Evolutionary conservation across 1,140 invertebrate species (phyloP).

Genomic region (Drosophila setifemur): DNA sequence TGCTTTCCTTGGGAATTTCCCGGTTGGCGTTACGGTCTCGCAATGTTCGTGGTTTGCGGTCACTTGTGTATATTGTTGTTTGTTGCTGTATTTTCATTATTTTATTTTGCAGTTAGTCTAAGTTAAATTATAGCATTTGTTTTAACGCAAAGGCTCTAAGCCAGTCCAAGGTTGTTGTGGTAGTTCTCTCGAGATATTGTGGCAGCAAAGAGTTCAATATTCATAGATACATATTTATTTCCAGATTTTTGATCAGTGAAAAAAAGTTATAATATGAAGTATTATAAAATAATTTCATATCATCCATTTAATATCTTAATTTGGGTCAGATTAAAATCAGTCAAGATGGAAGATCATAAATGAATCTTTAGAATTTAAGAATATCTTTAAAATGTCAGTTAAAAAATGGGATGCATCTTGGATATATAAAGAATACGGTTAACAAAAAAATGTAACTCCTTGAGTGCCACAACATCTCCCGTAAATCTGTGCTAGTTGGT

Average conservation of each 20-base stretch:
- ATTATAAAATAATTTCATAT: no score
- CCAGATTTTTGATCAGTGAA: no score
- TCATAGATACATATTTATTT: no score
- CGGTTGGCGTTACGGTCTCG: constrained; percentile 31
- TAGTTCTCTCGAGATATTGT: constrained; percentile 17
- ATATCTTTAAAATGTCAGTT: no score
- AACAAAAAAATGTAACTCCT: neutral
- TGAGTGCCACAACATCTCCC: constrained; percentile 7
- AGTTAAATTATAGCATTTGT: constrained; percentile 29
- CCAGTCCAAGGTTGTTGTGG: constrained; percentile 48
- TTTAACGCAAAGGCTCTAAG: constrained; percentile 23
- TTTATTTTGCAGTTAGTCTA: constrained; percentile 58
- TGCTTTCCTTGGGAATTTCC: neutral
- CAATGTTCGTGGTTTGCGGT: constrained; percentile 39
- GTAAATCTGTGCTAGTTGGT: constrained; percentile 53
- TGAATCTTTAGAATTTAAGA: no score
- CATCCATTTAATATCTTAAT: no score
- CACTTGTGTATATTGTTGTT: constrained; percentile 26
- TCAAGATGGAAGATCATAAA: no score
- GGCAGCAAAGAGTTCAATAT: neutral
- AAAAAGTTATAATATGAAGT: no score
- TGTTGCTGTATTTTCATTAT: constrained; percentile 36
- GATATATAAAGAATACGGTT: neutral
- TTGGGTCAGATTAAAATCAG: no score
- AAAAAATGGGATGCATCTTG: neutral